Conservation (phyloP, 2,888 invertebrate genomes). For the Drosophila ustulata region DNA sequence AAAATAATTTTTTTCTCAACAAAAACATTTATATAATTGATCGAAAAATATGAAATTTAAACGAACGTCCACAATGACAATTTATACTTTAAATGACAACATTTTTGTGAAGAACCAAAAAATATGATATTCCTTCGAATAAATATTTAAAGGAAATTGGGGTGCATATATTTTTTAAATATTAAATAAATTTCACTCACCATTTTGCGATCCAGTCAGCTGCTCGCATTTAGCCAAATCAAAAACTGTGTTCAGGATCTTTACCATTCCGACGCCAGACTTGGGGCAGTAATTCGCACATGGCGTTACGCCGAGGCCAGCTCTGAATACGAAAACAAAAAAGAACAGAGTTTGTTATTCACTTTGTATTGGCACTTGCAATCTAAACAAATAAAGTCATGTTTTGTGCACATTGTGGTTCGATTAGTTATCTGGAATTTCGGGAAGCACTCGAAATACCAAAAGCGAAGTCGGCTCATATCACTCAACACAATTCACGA, state of each 20-base stretch:
- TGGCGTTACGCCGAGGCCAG: constrained; percentile 82
- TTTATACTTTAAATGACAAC: no score
- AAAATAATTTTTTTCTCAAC: no score
- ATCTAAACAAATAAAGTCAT: constrained; percentile 17
- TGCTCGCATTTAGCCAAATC: constrained; percentile 86
- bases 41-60: no score
- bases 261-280: constrained; percentile 40
- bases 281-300: constrained; percentile 76
- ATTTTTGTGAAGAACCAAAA: no score
- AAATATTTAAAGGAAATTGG: no score
- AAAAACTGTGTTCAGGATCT: constrained; percentile 56
- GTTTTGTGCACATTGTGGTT: constrained; percentile 2
- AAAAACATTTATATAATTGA: no score
- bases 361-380: constrained; percentile 25
- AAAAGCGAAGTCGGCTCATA: constrained; percentile 1
- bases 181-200: constrained; percentile 70
- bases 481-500: constrained; percentile 37
- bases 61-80: no score
- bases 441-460: constrained; percentile 37
- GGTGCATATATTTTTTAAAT: no score
- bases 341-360: no score
- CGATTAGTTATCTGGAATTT: constrained; percentile 22
- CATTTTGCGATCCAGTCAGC: constrained; percentile 87
- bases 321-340: constrained; percentile 65
- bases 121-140: no score